phyloP scores from a whole-genome alignment of 2,113 vertebrate species.

The Onychostruthus taczanowskii region DNA sequence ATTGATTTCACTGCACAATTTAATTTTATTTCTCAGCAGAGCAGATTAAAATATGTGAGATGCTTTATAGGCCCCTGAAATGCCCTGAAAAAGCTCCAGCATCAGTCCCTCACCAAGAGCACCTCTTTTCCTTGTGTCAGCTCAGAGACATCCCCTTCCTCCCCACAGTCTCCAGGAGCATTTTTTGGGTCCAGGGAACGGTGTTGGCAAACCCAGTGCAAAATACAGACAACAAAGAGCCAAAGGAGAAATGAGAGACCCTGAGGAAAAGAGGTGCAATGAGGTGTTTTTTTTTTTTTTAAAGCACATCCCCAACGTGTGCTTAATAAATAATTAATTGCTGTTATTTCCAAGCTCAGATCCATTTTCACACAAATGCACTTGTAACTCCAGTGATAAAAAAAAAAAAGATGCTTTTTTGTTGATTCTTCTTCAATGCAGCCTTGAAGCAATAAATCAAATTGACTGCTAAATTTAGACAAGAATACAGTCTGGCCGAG shows the following conservation, averaged over 20 bases:
- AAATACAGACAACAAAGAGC: background rate
- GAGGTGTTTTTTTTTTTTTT: background rate
- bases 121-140: background rate
- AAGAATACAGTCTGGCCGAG: constrained; percentile 7
- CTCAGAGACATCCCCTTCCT: background rate
- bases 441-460: constrained; percentile 45
- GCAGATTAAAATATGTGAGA: background rate
- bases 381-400: constrained; percentile 4
- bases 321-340: constrained; percentile 54
- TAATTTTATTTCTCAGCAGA: constrained; percentile 45
- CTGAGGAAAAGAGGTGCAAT: background rate
- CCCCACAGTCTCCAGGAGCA: background rate
- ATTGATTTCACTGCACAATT: constrained; percentile 31
- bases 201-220: background rate
- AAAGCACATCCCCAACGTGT: background rate
- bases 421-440: background rate
- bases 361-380: constrained; percentile 46
- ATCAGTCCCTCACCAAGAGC: background rate
- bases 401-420: background rate
- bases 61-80: background rate
- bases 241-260: background rate
- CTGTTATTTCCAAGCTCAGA: constrained; percentile 28
- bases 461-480: constrained; percentile 66
- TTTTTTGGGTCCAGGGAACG: background rate
- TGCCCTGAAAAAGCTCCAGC: background rate